Conservation (phyloP, 2,113 vertebrate genomes). For the Hirundichthys speculiger region DNA sequence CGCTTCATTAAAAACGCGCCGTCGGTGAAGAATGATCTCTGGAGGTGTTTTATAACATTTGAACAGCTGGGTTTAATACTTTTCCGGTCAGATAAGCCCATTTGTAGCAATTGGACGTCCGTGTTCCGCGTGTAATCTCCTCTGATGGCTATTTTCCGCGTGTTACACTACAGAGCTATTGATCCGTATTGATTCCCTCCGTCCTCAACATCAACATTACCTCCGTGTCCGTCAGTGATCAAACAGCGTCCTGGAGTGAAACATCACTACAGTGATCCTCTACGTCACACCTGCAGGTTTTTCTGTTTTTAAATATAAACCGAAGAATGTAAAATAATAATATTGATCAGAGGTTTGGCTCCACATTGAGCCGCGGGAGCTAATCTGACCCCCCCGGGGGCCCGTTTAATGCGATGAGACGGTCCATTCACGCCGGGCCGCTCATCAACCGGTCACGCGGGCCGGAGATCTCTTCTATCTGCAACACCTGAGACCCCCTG, state of each 20-base stretch:
- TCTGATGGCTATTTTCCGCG: slow-evolving; percentile 45
- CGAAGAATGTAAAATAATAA: background rate
- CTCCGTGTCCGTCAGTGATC: slow-evolving; percentile 33
- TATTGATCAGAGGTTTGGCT: slow-evolving; percentile 31
- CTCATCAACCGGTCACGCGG: slow-evolving; percentile 26
- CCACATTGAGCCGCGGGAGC: slow-evolving; percentile 23
- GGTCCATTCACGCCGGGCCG: slow-evolving; percentile 35
- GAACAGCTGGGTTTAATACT: background rate
- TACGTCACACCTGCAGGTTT: slow-evolving; percentile 7
- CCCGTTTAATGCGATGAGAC: slow-evolving; percentile 17
- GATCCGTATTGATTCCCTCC: slow-evolving; percentile 60
- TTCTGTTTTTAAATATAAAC: background rate
- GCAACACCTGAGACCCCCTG: slow-evolving; percentile 35
- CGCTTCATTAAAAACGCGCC: slow-evolving; percentile 22
- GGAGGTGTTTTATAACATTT: background rate
- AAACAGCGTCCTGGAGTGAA: slow-evolving; percentile 44
- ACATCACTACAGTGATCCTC: slow-evolving; percentile 15
- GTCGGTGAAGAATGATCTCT: slow-evolving; percentile 1
- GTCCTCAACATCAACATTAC: slow-evolving; percentile 40
- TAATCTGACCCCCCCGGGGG: slow-evolving; percentile 20
- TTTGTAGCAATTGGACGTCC: slow-evolving; percentile 4
- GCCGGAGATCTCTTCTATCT: background rate
- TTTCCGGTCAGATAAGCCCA: slow-evolving; percentile 36
- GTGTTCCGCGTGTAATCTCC: slow-evolving; percentile 38
- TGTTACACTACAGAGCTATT: slow-evolving; percentile 45